Evolutionary conservation across 2,888 invertebrate genomes (phyloP), one percentile per base, ranked within the genome.

Genomic region (Lepidocyrtinus sp.): DNA sequence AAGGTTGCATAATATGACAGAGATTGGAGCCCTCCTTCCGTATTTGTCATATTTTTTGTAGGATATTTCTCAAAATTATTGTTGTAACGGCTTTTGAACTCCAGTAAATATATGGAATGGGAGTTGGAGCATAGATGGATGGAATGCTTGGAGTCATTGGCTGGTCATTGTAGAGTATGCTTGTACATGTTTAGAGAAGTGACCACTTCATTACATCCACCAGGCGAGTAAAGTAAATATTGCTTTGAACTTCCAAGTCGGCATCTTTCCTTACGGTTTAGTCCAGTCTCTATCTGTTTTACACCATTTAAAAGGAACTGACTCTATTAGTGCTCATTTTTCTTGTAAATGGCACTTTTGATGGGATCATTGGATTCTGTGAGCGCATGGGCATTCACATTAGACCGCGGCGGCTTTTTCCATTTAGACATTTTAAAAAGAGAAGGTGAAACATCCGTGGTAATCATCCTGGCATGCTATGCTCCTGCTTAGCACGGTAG

Each of bases 341-440:
- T 81, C 83, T 81, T 83, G 75, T 81, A 83, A 83, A 83, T 83
- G 81, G 78, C 83, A 81, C 71, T 81, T 76, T 65, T 77, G 76
- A 82, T 82, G 77, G 77, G 74, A 77, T 82, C 82, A 74, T 77
- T 78, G 70, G 55, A 55, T 55, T 55, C 36, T 55, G n/a, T n/a
- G 55, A 55, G 55, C 55, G 17, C 55, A 45, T 63, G 63, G 63
- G 36, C 65, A 55, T 55, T 55, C 55, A 55, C 55, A 55, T 36
- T 7, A 55, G 17, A 55, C 55, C 15, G 17, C 55, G 55, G 55
- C 55, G 55, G 55, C 17, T 3, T 55, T n/a, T 55, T 55, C 36
- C 55, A 55, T 2, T n/a, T 55, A 15, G 55, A 55, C 9, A 55
- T 55, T 55, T 55, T n/a, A 3, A 17, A 36, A 12, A 36, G 36